Evolutionary conservation across 2,888 invertebrate genomes (phyloP).

Genomic region (Athalia circularis): DNA sequence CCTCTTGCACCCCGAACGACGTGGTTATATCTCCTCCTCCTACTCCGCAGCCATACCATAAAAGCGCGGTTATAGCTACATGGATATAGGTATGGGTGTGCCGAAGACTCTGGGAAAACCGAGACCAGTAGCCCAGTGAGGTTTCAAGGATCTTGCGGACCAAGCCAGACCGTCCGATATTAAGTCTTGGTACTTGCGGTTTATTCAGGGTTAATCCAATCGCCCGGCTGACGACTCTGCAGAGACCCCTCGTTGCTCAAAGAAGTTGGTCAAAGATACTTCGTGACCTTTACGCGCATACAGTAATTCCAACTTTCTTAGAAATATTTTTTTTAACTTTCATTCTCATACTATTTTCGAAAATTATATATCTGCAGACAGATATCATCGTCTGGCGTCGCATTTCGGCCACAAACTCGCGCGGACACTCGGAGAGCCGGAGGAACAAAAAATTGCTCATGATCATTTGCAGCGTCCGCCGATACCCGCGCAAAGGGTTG

Average conservation of each 20-base stretch:
- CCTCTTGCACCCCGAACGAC: constrained; percentile 24
- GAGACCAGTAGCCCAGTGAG: not conserved
- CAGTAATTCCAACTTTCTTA: too few species aligned
- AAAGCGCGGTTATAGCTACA: constrained; percentile 53
- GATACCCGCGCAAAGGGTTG: not conserved
- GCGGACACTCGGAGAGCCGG: not conserved
- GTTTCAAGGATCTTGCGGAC: constrained; percentile 13
- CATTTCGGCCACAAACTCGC: not conserved
- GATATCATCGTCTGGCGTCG: too few species aligned
- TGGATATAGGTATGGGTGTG: too few species aligned
- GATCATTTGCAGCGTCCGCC: constrained; percentile 20
- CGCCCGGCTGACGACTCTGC: not conserved
- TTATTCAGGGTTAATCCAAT: constrained; percentile 29
- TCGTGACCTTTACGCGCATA: too few species aligned
- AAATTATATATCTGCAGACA: too few species aligned
- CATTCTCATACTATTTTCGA: too few species aligned
- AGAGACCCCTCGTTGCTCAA: not conserved
- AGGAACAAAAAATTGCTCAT: not conserved
- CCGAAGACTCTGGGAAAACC: constrained; percentile 42
- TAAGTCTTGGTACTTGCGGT: constrained; percentile 30
- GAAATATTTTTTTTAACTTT: too few species aligned
- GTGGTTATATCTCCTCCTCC: constrained; percentile 26
- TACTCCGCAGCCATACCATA: constrained; percentile 37
- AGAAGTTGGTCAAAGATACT: not conserved
- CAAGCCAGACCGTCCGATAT: constrained; percentile 2